These are phyloP conservation scores for Sebastes trivittatus DNA, from an alignment of 2,797 vertebrate species.

Conservation along the genomic window DNA sequence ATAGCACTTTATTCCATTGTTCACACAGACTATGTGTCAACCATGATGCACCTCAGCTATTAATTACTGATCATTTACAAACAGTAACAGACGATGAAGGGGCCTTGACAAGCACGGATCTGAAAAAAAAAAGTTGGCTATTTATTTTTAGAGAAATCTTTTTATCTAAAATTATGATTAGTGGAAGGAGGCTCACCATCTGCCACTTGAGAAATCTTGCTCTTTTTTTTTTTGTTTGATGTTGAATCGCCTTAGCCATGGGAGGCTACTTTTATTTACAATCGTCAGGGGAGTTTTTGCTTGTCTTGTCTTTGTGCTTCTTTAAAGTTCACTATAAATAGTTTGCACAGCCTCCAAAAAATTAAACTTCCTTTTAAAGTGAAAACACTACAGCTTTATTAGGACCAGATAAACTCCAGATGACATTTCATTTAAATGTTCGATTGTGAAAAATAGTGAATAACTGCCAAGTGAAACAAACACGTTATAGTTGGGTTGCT, in stretches of 20 bases:
- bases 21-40: background rate
- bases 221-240: slow-evolving; percentile 68
- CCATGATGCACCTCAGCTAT: slow-evolving; percentile 24
- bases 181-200: slow-evolving; percentile 68
- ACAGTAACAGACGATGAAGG: slow-evolving; percentile 43
- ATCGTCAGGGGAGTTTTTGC: slow-evolving; percentile 67
- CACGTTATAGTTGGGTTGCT: background rate
- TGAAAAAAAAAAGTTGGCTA: slow-evolving; percentile 31
- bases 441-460: background rate
- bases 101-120: slow-evolving; percentile 45
- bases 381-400: slow-evolving; percentile 30
- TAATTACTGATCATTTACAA: slow-evolving; percentile 56
- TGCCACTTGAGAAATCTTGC: slow-evolving; percentile 73
- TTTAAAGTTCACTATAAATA: slow-evolving; percentile 73
- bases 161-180: slow-evolving; percentile 76
- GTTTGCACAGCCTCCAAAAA: slow-evolving; percentile 41
- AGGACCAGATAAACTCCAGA: slow-evolving; percentile 4
- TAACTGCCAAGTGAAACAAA: background rate
- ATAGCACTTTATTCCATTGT: background rate
- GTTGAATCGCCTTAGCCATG: slow-evolving; percentile 58
- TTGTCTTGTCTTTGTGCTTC: slow-evolving; percentile 58
- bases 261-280: slow-evolving; percentile 76
- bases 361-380: slow-evolving; percentile 51
- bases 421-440: slow-evolving; percentile 29
- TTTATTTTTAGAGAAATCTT: slow-evolving; percentile 76